Evolutionary conservation across 2,888 invertebrate species (phyloP), one percentile per base, ranked within the genome.

Genomic region (Neoascia interrupta): DNA sequence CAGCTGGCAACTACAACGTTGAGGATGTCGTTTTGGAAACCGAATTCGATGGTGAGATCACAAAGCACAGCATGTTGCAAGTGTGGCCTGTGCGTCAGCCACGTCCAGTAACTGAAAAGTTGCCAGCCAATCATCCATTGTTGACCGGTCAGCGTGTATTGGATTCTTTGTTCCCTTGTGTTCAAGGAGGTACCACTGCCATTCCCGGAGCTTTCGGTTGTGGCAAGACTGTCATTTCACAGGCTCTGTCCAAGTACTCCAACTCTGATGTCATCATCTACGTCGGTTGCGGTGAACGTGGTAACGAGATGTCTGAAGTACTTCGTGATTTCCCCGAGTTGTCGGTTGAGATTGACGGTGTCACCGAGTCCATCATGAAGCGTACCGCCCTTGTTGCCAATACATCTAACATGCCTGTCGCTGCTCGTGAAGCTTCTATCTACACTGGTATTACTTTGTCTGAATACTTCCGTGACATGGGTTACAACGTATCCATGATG

Each of bases 321-420:
- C 91, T 99, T 89, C 92, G 98, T 82, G 99, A 99, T 91, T 99
- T 99, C 93, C 99, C 99, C 70, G 98, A 99, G 91, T 91, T 99
- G 87, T 94, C 96, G 0, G 96, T 98, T 85, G 99, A 99, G 90
- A 97, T 99, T 85, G 97, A 97, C 11, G 99, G 99, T 6, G 92
- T 93, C 36, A 96, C 96, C 1, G 99, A 99, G 88, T 98, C 98
- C 83, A 99, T 99, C 90, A 99, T 99, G 99, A 99, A 98, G 91
- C 95, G 99, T 90, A 99, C 99, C 1, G 96, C 98, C 31, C 92
- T 99, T 73, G 99, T 99, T 15, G 99, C 99, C 86, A 99, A 99
- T 91, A 99, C 99, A 23, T 99, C 99, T 82, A 99, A 99, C 95
- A 99, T 99, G 99, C 99, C 99, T 87, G 99, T 99, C 81, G 99